Percentiles rank a stretch among this genome's conserved stretches.
These are phyloP conservation scores for Morbakka virulenta DNA, from an alignment of 30 jellyfish, hydroid and myxozoan genomes.

Conservation along the genomic window DNA sequence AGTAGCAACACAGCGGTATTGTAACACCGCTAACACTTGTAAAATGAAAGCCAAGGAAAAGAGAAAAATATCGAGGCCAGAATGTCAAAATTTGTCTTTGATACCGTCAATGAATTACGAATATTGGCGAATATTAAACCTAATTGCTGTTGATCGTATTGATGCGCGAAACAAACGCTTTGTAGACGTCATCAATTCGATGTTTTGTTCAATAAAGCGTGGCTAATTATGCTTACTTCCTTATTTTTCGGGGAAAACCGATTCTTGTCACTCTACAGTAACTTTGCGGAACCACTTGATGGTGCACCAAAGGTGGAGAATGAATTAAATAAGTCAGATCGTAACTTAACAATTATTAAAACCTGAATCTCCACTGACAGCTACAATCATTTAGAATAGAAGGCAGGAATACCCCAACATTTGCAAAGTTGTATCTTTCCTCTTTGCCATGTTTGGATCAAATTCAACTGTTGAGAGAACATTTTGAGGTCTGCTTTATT, in stretches of 20 bases:
- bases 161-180: too few species aligned
- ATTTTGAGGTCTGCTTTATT: conserved; percentile 8
- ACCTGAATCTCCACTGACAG: neutral
- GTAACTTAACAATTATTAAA: neutral
- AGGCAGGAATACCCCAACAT: too few species aligned
- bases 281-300: conserved; percentile 2
- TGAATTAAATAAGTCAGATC: conserved; percentile 3
- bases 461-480: conserved; percentile 31
- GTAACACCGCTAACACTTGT: too few species aligned
- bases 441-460: conserved; percentile 8
- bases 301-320: neutral
- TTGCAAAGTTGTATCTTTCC: conserved; percentile 5
- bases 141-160: too few species aligned
- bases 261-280: neutral
- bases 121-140: too few species aligned
- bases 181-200: too few species aligned
- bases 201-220: neutral
- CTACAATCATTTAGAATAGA: neutral
- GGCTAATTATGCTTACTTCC: neutral
- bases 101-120: too few species aligned
- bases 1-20: too few species aligned
- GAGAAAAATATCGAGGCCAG: too few species aligned
- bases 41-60: too few species aligned
- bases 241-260: neutral
- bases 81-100: too few species aligned